Base-by-base conservation (phyloP, 1,140 invertebrate genomes). In the Euura lappo region DNA sequence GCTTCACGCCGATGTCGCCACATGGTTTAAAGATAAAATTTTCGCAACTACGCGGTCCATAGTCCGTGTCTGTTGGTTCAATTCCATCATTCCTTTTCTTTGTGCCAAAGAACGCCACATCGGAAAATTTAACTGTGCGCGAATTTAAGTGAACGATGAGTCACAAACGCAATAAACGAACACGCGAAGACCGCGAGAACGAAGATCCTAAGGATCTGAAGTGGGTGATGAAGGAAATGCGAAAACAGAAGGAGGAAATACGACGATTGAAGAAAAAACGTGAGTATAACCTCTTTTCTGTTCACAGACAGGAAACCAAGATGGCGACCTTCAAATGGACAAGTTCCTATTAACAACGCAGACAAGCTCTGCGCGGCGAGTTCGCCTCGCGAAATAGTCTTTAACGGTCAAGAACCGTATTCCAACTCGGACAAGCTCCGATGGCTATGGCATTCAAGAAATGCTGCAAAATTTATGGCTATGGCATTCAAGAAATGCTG, bases 231-330 rank as follows among this genome's bases (percentile, higher is more conserved):
- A 51, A 67, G 28, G 65, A 67, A 67, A 7, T 13, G 65, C 6
- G 13, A 28, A 67, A 43, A 13, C 65, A 67, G 13, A 67, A 13
- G 2, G 2, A 67, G 6, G 28, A 6, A 28, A 67, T 67, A 11
- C 65, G 65, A 7, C 65, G 65, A 7, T 67, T 67, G 43, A 13
- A 67, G 65, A 67, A 67, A 67, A 67, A 13, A 67, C 65, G 65
- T 67, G 28, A 67, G 65, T 67, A 7, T 67, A 67, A 67, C 65
- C 65, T 67, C 65, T 11, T 13, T 67, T 67, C 43, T 67, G 65
- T 67, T 67, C 65, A 67, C 65, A 67, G 65, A 28, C 65, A 67
- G 43, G 8, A 13, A 6, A 7, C 8, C 7, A 67, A 7, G 6
- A 43, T 28, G 65, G 65, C 65, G 65, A 11, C n/a, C 7, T 28